Conservation (phyloP, 2,797 vertebrate genomes). For the Distichodus sexfasciatus region DNA sequence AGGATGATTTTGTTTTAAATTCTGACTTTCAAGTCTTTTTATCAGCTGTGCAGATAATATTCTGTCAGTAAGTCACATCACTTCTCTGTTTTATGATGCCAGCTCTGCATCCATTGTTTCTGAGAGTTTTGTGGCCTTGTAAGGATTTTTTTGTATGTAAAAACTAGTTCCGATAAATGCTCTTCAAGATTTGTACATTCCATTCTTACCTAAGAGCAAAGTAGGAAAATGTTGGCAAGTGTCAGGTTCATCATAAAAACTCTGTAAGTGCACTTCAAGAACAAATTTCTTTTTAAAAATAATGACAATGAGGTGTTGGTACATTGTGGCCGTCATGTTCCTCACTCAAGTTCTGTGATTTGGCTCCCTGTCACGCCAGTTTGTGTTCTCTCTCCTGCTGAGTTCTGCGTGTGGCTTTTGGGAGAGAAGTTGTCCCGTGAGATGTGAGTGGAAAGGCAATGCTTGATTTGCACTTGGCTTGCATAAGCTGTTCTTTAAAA, state of each 20-base stretch:
- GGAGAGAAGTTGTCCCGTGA: background rate
- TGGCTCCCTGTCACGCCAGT: slow-evolving; percentile 23
- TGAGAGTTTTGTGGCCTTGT: slow-evolving; percentile 77
- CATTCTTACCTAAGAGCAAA: too few relatives aligned
- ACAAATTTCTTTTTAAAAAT: slow-evolving; percentile 67
- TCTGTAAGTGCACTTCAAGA: slow-evolving; percentile 72
- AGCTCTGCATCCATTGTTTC: slow-evolving; percentile 77
- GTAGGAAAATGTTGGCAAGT: too few relatives aligned
- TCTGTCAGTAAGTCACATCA: slow-evolving; percentile 66
- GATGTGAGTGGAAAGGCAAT: background rate
- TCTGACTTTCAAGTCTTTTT: background rate
- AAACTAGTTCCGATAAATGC: too few relatives aligned
- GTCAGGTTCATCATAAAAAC: too few relatives aligned
- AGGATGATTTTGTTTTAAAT: background rate
- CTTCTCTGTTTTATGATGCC: slow-evolving; percentile 62
- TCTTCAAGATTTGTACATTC: too few relatives aligned
- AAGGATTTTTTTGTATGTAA: slow-evolving; percentile 79
- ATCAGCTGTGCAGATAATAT: slow-evolving; percentile 60
- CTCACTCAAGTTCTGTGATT: slow-evolving; percentile 24
- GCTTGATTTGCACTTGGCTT: background rate
- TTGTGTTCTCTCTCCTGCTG: background rate
- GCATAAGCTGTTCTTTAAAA: background rate
- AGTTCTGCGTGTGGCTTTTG: background rate
- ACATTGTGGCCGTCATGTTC: slow-evolving; percentile 50
- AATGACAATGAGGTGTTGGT: slow-evolving; percentile 65